These are phyloP conservation scores for Achroia grisella DNA, from an alignment of 1,140 invertebrate species.

Conservation along the genomic window DNA sequence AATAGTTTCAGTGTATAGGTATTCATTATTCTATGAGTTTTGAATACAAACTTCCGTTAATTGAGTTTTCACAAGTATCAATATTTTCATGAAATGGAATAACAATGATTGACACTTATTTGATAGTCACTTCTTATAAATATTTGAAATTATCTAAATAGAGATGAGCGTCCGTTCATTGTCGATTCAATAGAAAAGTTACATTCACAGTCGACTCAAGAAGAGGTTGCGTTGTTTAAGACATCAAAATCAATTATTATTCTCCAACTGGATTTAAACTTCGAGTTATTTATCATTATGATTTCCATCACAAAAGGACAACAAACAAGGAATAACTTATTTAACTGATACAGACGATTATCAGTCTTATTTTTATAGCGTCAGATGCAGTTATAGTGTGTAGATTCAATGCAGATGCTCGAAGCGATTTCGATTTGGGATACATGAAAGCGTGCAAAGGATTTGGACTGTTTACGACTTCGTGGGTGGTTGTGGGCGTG, in stretches of 20 bases:
- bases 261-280: slow-evolving; percentile 56
- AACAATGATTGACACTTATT: too few relatives aligned
- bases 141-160: too few relatives aligned
- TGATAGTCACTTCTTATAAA: too few relatives aligned
- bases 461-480: slow-evolving; percentile 69
- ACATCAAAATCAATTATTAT: slow-evolving; percentile 70
- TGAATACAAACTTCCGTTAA: too few relatives aligned
- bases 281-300: slow-evolving; percentile 69
- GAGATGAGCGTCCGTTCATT: too few relatives aligned
- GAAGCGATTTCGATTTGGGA: slow-evolving; percentile 69
- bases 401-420: slow-evolving; percentile 30
- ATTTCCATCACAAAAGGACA: slow-evolving; percentile 64
- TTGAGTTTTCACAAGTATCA: too few relatives aligned
- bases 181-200: too few relatives aligned
- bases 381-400: slow-evolving; percentile 28
- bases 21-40: too few relatives aligned
- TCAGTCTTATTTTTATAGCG: slow-evolving; percentile 28
- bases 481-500: slow-evolving; percentile 70
- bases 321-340: slow-evolving; percentile 62
- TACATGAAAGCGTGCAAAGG: slow-evolving; percentile 71
- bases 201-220: too few relatives aligned
- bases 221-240: slow-evolving; percentile 39
- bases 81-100: too few relatives aligned
- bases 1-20: too few relatives aligned
- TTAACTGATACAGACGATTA: slow-evolving; percentile 37